These are phyloP conservation scores for Ophiodon elongatus DNA, from an alignment of 2,113 vertebrate genomes.

Conservation along the genomic window DNA sequence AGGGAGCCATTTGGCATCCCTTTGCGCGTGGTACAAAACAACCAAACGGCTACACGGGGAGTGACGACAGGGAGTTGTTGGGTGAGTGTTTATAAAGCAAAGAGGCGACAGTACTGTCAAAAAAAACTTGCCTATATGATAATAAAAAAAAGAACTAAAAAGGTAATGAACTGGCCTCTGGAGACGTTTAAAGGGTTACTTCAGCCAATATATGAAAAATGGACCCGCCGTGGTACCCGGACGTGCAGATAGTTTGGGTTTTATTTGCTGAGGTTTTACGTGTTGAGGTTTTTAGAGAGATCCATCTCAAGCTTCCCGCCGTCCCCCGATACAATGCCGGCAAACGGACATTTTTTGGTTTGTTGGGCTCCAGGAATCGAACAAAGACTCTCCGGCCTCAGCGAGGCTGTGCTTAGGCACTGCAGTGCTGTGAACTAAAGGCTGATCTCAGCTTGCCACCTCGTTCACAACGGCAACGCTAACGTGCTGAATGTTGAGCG, in stretches of 20 bases:
- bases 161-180: constrained; percentile 15
- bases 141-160: neutral
- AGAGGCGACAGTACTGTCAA: constrained; percentile 37
- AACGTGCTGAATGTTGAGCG: neutral
- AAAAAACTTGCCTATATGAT: constrained; percentile 18
- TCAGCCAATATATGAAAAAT: neutral
- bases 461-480: neutral
- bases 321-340: neutral
- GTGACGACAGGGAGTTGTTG: constrained; percentile 53
- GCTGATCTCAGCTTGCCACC: neutral
- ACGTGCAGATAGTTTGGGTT: neutral
- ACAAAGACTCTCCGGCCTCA: neutral
- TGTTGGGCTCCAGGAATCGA: neutral
- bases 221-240: neutral
- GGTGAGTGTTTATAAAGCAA: constrained; percentile 50
- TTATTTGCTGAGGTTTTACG: neutral
- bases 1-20: constrained; percentile 48
- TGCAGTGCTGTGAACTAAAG: neutral
- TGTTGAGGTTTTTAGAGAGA: neutral
- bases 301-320: neutral
- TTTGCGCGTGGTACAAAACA: constrained; percentile 49
- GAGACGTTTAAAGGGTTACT: constrained; percentile 19
- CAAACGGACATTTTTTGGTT: neutral
- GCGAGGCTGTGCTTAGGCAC: neutral
- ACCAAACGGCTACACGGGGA: constrained; percentile 63